Percentiles rank a stretch among this genome's conserved stretches.
Conservation (phyloP, 1,140 invertebrate genomes). For the Drosophila ambigua region DNA sequence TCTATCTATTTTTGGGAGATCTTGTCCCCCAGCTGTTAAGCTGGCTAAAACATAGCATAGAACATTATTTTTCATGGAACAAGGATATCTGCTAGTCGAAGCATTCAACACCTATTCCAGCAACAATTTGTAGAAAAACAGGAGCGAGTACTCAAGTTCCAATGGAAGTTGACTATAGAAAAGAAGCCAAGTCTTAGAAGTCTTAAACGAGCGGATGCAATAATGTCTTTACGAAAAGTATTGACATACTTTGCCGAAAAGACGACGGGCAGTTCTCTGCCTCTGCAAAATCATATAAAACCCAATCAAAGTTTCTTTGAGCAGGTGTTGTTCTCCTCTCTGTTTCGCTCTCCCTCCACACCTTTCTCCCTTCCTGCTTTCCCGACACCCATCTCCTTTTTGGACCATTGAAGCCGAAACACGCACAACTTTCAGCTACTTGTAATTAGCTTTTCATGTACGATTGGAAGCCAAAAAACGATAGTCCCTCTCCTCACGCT, state of each 20-base stretch:
- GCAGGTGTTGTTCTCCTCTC: constrained; percentile 56
- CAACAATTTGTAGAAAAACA: too few species aligned
- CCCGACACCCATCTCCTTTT: constrained; percentile 7
- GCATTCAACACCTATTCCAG: too few species aligned
- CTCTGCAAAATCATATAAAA: constrained; percentile 66
- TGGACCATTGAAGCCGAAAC: constrained; percentile 59
- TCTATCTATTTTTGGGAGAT: too few species aligned
- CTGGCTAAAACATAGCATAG: too few species aligned
- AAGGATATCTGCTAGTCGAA: too few species aligned
- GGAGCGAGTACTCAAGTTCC: too few species aligned
- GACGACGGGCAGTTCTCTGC: constrained; percentile 29
- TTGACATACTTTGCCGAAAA: constrained; percentile 69
- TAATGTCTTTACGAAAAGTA: constrained; percentile 63
- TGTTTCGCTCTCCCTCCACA: constrained; percentile 6
- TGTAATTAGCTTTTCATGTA: constrained; percentile 82
- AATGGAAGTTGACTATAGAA: constrained; percentile 1
- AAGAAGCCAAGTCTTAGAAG: constrained; percentile 16
- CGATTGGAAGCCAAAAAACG: constrained; percentile 67
- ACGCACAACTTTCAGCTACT: constrained; percentile 80
- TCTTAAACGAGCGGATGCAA: constrained; percentile 19
- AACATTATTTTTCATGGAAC: too few species aligned
- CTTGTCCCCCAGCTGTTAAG: too few species aligned
- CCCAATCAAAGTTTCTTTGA: constrained; percentile 76
- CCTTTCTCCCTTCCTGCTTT: not conserved
- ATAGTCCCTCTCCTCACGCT: constrained; percentile 41